phyloP scores from a whole-genome alignment of 2,113 vertebrate genomes.

The Nannospalax galili region DNA sequence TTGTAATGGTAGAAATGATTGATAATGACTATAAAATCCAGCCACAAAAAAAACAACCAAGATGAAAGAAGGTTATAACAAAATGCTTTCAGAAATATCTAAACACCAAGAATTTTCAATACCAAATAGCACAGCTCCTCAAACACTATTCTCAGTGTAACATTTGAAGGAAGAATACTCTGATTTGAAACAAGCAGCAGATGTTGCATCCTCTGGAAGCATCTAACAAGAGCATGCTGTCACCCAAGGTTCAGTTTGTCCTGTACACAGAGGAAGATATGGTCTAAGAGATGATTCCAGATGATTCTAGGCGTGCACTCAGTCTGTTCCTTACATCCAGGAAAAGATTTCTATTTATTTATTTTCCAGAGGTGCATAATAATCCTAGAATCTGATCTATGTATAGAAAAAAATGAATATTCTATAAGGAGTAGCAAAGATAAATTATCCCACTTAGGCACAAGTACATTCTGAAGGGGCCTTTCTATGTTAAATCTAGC shows the following conservation, averaged over 20 bases:
- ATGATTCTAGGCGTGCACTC: too few relatives aligned
- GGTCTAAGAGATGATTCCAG: not conserved
- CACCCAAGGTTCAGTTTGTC: not conserved
- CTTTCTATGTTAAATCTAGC: not conserved
- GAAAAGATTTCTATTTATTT: not conserved
- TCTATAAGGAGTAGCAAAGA: constrained; percentile 33
- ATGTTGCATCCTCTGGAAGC: not conserved
- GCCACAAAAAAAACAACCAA: constrained; percentile 44
- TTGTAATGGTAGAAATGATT: constrained; percentile 67
- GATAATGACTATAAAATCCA: constrained; percentile 62
- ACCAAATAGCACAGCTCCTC: constrained; percentile 50
- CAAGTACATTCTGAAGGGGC: not conserved
- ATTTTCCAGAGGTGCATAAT: not conserved
- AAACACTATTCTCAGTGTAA: constrained; percentile 5
- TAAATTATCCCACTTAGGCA: constrained; percentile 6
- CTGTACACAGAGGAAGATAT: not conserved
- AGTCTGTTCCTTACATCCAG: not conserved
- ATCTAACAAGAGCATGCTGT: not conserved
- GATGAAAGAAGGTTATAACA: constrained; percentile 62
- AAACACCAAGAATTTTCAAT: constrained; percentile 67
- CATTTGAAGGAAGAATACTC: constrained; percentile 16
- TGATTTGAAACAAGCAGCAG: constrained; percentile 34
- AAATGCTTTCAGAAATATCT: constrained; percentile 76
- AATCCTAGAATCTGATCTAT: not conserved
- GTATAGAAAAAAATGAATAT: constrained; percentile 33